Percentiles rank a stretch among this genome's conserved stretches.
These are phyloP conservation scores for Montipora capricornis DNA, from an alignment of 64 coral and sea anemone species.

Conservation along the genomic window DNA sequence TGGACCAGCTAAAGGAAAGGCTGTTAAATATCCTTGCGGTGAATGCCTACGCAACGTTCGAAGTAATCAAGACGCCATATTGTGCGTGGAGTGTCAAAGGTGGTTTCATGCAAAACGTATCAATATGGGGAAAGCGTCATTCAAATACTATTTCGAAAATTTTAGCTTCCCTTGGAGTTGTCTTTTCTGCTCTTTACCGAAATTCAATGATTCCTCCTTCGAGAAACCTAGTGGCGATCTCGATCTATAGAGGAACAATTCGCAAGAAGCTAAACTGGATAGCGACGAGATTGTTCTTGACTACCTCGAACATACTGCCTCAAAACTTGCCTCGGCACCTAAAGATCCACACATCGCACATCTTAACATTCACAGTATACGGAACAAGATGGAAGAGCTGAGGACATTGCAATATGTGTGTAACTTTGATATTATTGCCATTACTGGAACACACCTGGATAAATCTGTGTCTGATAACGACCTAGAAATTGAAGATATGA, in stretches of 20 bases:
- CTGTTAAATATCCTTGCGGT: not conserved
- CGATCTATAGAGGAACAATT: too few relatives aligned
- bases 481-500: not conserved
- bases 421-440: not conserved
- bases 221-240: not conserved
- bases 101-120: constrained; percentile 59
- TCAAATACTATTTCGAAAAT: constrained; percentile 38
- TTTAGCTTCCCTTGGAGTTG: constrained; percentile 35
- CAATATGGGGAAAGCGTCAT: not conserved
- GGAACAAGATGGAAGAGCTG: constrained; percentile 47
- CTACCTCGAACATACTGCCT: constrained; percentile 7
- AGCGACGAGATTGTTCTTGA: not conserved
- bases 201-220: constrained; percentile 54
- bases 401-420: not conserved
- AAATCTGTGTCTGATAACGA: not conserved
- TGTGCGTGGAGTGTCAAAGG: constrained; percentile 13
- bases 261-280: not conserved
- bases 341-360: constrained; percentile 21
- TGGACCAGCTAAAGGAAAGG: too few relatives aligned
- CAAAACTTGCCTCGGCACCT: not conserved
- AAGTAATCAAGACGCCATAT: constrained; percentile 65
- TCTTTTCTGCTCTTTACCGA: constrained; percentile 35
- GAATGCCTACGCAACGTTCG: not conserved
- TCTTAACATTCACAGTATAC: constrained; percentile 32
- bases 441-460: not conserved